phyloP scores from a whole-genome alignment of 2,888 invertebrate species.

The Orthonevra nobilis region DNA sequence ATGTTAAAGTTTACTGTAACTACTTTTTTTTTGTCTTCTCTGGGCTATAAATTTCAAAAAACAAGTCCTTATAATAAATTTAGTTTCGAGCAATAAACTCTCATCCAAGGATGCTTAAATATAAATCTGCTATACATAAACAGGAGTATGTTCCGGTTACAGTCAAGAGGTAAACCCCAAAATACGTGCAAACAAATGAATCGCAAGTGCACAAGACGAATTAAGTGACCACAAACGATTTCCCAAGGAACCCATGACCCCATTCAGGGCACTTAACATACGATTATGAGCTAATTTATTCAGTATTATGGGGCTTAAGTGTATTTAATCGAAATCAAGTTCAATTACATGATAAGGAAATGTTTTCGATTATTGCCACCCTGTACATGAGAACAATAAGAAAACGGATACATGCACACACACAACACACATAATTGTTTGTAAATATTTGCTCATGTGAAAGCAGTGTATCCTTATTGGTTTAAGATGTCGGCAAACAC shows the following conservation, averaged over 20 bases:
- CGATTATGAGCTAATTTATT: constrained; percentile 45
- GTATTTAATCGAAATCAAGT: constrained; percentile 45
- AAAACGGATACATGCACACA: background rate
- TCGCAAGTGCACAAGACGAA: background rate
- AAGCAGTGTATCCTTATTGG: constrained; percentile 60
- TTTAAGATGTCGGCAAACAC: constrained; percentile 54
- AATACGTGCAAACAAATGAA: constrained; percentile 1
- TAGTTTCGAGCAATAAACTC: no score
- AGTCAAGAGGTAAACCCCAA: background rate
- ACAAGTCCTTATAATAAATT: no score
- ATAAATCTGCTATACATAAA: no score
- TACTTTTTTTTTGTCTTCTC: no score
- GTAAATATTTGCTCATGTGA: constrained; percentile 43
- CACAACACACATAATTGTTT: no score
- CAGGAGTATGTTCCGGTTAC: no score
- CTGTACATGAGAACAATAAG: background rate
- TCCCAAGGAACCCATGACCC: background rate
- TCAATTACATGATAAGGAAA: constrained; percentile 49
- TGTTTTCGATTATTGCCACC: constrained; percentile 20
- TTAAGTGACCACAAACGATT: constrained; percentile 18
- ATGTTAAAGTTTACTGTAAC: no score
- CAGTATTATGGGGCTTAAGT: constrained; percentile 41
- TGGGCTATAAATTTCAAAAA: no score
- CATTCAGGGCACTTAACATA: constrained; percentile 32
- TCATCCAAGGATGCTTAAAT: no score